Percentiles rank a stretch among this genome's conserved stretches.
phyloP scores from a whole-genome alignment of 1,140 invertebrate genomes.

The Rhynchophorus ferrugineus region DNA sequence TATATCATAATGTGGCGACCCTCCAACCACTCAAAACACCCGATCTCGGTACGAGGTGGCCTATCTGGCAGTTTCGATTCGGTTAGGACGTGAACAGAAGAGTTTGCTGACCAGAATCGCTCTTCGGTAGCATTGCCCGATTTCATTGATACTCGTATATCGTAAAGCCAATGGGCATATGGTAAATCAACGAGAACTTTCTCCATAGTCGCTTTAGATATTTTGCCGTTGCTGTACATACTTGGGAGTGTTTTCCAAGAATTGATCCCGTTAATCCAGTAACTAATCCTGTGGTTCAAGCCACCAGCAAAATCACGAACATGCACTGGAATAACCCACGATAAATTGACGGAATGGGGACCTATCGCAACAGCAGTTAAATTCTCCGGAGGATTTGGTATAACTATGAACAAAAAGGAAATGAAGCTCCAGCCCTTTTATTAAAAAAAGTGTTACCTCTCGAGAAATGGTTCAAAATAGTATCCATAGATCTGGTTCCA shows the following conservation, averaged over 20 bases:
- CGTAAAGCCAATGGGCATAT: constrained; percentile 60
- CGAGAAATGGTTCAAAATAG: constrained; percentile 54
- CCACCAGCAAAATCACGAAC: constrained; percentile 52
- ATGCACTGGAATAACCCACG: constrained; percentile 51
- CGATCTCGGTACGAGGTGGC: constrained; percentile 54
- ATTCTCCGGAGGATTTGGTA: constrained; percentile 50
- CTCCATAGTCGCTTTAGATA: constrained; percentile 35
- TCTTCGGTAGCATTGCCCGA: constrained; percentile 45
- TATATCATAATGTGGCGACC: constrained; percentile 52
- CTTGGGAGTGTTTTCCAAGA: constrained; percentile 4
- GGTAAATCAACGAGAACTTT: constrained; percentile 51
- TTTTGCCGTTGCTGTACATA: too few relatives aligned
- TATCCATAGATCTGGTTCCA: constrained; percentile 42
- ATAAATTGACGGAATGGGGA: constrained; percentile 48
- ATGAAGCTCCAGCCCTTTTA: constrained; percentile 15
- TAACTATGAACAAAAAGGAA: constrained; percentile 41
- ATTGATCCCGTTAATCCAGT: too few relatives aligned
- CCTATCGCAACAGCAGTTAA: constrained; percentile 49
- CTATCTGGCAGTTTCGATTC: constrained; percentile 49
- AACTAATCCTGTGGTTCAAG: constrained; percentile 49
- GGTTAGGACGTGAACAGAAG: constrained; percentile 50
- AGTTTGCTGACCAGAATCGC: constrained; percentile 57
- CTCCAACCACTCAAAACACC: constrained; percentile 55
- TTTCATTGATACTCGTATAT: constrained; percentile 57
- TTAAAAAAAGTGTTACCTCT: constrained; percentile 40